Conservation (phyloP, 2,888 invertebrate genomes). For the Aricia artaxerxes region DNA sequence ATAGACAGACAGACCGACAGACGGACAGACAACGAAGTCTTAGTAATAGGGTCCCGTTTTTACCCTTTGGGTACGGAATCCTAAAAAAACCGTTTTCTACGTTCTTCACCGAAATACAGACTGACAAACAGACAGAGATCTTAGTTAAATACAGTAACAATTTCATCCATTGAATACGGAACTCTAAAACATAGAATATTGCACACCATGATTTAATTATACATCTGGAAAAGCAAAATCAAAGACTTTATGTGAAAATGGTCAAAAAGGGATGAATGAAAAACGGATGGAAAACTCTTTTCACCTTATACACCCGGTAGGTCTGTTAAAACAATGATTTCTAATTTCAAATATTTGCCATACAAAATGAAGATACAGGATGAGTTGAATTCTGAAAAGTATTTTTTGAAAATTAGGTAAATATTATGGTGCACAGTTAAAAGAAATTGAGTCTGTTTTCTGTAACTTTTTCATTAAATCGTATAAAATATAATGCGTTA, state of each 20-base stretch:
- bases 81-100: too few species aligned
- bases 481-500: too few species aligned
- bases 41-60: too few species aligned
- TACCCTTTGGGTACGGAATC: too few species aligned
- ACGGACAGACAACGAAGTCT: too few species aligned
- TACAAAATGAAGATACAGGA: background rate
- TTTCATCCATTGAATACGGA: background rate
- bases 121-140: too few species aligned
- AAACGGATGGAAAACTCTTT: background rate
- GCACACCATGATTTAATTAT: background rate
- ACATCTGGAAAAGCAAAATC: background rate
- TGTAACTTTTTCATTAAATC: too few species aligned
- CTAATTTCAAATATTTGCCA: background rate
- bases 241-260: background rate
- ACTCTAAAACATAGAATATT: background rate
- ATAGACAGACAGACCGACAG: too few species aligned
- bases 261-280: background rate
- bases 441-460: too few species aligned
- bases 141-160: too few species aligned
- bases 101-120: too few species aligned
- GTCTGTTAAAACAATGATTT: slow-evolving; percentile 1
- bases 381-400: background rate
- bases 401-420: too few species aligned
- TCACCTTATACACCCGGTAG: background rate
- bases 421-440: background rate